Conservation (phyloP, 2,797 vertebrate species). For the Leptodactylus fallax region DNA sequence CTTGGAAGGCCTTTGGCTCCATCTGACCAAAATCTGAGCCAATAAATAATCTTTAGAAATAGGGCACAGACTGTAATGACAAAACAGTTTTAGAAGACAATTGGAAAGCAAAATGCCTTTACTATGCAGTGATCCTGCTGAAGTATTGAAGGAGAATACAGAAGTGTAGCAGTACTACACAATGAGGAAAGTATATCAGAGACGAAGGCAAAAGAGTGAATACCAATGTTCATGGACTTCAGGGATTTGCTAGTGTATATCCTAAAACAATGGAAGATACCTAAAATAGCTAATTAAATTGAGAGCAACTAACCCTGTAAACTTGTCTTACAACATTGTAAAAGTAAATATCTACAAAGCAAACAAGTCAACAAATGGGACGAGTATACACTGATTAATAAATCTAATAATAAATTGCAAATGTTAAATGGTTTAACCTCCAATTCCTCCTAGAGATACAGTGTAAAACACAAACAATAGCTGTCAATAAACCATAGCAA, state of each 20-base stretch:
- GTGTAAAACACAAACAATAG: slow-evolving; percentile 36
- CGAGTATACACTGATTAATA: not conserved
- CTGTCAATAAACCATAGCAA: slow-evolving; percentile 34
- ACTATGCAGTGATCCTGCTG: not conserved
- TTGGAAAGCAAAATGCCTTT: not conserved
- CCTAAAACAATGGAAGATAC: not conserved
- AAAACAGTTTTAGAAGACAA: slow-evolving; percentile 6
- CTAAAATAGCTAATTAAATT: not conserved
- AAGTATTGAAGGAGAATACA: not conserved
- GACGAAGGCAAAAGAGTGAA: not conserved
- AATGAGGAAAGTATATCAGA: not conserved
- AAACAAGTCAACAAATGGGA: slow-evolving; percentile 19
- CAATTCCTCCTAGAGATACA: slow-evolving; percentile 8
- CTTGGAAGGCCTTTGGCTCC: not conserved
- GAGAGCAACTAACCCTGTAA: not conserved
- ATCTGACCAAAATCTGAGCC: not conserved
- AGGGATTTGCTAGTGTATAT: not conserved
- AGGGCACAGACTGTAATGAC: not conserved
- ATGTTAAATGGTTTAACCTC: slow-evolving; percentile 7
- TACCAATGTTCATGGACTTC: not conserved
- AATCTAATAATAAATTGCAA: slow-evolving; percentile 10
- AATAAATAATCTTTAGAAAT: not conserved
- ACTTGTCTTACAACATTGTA: not conserved
- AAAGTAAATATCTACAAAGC: not conserved
- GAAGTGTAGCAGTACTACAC: not conserved